Percentiles rank a stretch among this genome's conserved stretches.
Evolutionary conservation across 37 sponge, comb jelly and placozoan genomes (phyloP).

Genomic region (Cliona cf. orientalis): DNA sequence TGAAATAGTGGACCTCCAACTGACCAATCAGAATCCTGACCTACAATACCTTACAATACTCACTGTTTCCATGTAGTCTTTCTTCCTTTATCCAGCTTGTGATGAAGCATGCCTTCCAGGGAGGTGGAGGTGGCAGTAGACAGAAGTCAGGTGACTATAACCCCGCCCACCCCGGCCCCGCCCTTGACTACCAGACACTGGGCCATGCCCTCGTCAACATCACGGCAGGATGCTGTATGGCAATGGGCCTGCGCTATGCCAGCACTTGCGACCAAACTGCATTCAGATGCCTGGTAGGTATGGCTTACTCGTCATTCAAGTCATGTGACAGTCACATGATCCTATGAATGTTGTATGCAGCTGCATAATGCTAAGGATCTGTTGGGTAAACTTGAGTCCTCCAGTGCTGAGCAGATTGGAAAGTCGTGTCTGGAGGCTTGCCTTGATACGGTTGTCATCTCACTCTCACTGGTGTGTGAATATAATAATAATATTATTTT

Average conservation of each 20-base stretch:
- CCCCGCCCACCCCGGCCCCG: neutral
- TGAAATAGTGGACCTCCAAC: too few relatives aligned
- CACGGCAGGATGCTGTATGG: constrained; percentile 82
- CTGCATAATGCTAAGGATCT: neutral
- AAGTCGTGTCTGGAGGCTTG: constrained; percentile 66
- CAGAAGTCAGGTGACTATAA: neutral
- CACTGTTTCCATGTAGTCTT: too few relatives aligned
- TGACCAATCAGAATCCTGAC: too few relatives aligned
- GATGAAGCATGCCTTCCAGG: constrained; percentile 33
- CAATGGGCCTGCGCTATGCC: constrained; percentile 85
- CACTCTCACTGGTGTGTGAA: constrained; percentile 60
- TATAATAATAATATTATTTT: neutral
- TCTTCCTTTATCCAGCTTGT: constrained; percentile 28
- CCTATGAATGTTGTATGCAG: neutral
- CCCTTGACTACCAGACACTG: constrained; percentile 37
- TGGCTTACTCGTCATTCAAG: neutral
- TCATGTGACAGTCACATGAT: neutral
- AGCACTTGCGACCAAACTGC: constrained; percentile 78
- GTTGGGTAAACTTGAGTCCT: neutral
- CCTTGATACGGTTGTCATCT: constrained; percentile 19
- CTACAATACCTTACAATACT: too few relatives aligned
- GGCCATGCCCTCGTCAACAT: constrained; percentile 68
- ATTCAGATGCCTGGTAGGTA: constrained; percentile 58
- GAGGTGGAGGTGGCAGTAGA: too few relatives aligned
- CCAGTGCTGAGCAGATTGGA: constrained; percentile 25